These are phyloP conservation scores for Pelecanoides urinatrix DNA, from an alignment of 2,113 vertebrate species.

Conservation along the genomic window DNA sequence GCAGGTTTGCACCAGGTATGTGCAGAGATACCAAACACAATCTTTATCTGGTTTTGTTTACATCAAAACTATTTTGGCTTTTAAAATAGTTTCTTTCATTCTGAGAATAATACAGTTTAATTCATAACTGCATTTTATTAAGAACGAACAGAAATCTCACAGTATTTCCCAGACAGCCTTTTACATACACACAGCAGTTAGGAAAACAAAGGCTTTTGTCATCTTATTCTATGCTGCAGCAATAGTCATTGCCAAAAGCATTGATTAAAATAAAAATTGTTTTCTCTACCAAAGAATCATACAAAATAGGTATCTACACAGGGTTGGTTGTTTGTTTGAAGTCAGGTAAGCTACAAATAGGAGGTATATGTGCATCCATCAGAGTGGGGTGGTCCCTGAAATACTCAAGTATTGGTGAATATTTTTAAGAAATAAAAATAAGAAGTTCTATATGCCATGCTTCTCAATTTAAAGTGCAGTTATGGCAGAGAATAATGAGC, in stretches of 20 bases:
- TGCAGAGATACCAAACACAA: background rate
- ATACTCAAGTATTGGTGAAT: conserved; percentile 15
- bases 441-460: background rate
- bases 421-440: background rate
- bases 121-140: conserved; percentile 33
- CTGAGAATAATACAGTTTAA: background rate
- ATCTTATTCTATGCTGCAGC: background rate
- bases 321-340: background rate
- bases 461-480: conserved; percentile 40
- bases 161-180: conserved; percentile 17
- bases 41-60: background rate
- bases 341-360: conserved; percentile 40
- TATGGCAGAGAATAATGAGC: conserved; percentile 1
- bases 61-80: background rate
- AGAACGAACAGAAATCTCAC: conserved; percentile 1
- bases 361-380: conserved; percentile 3
- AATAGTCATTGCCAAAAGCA: background rate
- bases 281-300: conserved; percentile 8
- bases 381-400: conserved; percentile 9
- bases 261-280: background rate
- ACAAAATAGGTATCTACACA: background rate
- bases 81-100: background rate
- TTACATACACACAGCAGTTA: conserved; percentile 24
- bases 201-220: conserved; percentile 31
- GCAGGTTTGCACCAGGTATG: background rate